Evolutionary conservation across 2,113 vertebrate genomes (phyloP), one percentile per base, ranked within the genome.

Genomic region (Camelus bactrianus): DNA sequence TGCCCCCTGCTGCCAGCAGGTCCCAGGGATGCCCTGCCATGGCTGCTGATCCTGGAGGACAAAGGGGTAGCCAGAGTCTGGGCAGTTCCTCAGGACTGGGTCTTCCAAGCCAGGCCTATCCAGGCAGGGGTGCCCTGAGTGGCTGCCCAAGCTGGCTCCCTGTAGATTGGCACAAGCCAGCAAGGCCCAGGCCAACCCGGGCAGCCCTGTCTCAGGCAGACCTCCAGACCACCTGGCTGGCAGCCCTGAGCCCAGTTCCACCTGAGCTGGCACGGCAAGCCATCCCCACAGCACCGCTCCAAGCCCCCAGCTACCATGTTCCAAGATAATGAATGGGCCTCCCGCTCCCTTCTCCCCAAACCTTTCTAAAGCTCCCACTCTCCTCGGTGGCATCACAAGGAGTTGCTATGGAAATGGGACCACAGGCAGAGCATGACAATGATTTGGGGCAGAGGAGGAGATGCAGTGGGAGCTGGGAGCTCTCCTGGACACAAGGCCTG

Each of bases 371-470:
- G 94, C 83, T 95, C 91, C 92, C 42, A 90, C 77, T 87, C 85
- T 92, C 92, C 87, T 94, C 46, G 0, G 48, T 85, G 69, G 80
- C 94, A 90, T 88, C 91, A 67, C 22, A 38, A 94, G 95, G 94
- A 93, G 97, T 98, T 97, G 93, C 95, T 86, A 92, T 97, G 97
- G 96, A 94, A 94, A 98, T 97, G 70, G 79, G 95, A 96, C 96
- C 94, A 96, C 89, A 97, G 85, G 54, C 81, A 93, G 86, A 97
- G 94, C 75, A 52, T 77, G 80, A 94, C 70, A 77, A 90, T 80
- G 96, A 95, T 96, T 83, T 93, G 90, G 93, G 97, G 95, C 94
- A 82, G 64, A 73, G 54, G 48, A 65, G 89, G 88, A 94, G 60
- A 69, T 0, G 2, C 88, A 35, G 62, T 52, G 46, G 84, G 81